Percentiles rank a stretch among this genome's conserved stretches.
phyloP scores from a whole-genome alignment of 2,888 invertebrate genomes.

The Cosmia trapezina region DNA sequence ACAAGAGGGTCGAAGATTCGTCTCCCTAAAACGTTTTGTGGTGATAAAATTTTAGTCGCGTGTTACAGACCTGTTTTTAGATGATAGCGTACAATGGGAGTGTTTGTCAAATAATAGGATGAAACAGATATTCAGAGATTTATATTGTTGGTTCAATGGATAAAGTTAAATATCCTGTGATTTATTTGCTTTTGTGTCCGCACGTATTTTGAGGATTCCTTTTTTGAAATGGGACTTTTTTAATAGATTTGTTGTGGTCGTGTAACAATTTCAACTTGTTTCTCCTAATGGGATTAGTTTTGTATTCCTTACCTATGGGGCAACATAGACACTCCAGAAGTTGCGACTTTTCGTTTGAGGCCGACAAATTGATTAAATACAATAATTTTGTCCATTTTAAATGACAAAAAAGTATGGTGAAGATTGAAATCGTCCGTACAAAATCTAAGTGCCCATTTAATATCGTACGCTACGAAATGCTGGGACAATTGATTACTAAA shows the following conservation, averaged over 20 bases:
- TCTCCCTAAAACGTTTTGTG: slow-evolving; percentile 84
- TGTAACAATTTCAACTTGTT: neutral
- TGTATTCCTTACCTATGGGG: neutral
- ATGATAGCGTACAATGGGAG: slow-evolving; percentile 72
- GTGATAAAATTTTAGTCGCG: slow-evolving; percentile 77
- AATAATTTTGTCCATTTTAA: neutral
- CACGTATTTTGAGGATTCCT: slow-evolving; percentile 32
- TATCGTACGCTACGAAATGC: slow-evolving; percentile 14
- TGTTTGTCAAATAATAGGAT: slow-evolving; percentile 77
- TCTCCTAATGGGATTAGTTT: neutral
- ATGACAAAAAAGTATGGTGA: neutral
- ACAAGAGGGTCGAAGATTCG: slow-evolving; percentile 80
- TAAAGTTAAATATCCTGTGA: slow-evolving; percentile 66
- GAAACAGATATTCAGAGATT: slow-evolving; percentile 74
- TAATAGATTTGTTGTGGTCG: neutral
- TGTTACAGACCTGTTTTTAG: slow-evolving; percentile 79
- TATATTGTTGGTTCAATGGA: slow-evolving; percentile 69
- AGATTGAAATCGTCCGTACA: neutral
- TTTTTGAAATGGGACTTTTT: slow-evolving; percentile 19
- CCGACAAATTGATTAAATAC: neutral
- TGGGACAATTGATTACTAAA: slow-evolving; percentile 65
- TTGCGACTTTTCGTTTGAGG: neutral
- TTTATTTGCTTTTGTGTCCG: slow-evolving; percentile 61
- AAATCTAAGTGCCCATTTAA: slow-evolving; percentile 1
- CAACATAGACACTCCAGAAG: neutral